Evolutionary conservation across 1,140 invertebrate species (phyloP).

Genomic region (Conopomorpha cramerella): DNA sequence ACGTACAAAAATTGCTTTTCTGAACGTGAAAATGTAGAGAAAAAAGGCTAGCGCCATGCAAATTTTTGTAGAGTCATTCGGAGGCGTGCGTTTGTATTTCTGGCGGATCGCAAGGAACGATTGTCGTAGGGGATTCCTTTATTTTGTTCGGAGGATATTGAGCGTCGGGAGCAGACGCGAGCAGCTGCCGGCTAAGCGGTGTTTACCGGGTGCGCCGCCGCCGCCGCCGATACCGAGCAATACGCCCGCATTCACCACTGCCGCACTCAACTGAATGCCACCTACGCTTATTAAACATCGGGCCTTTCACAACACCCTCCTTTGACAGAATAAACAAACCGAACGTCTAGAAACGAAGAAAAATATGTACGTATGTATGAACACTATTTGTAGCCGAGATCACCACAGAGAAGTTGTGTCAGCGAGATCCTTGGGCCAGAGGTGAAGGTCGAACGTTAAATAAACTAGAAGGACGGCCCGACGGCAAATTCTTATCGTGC

Average conservation of each 20-base stretch:
- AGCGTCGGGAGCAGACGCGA: constrained; percentile 48
- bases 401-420: too few species aligned
- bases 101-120: constrained; percentile 49
- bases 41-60: constrained; percentile 45
- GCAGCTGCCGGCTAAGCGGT: constrained; percentile 23
- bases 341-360: too few species aligned
- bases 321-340: too few species aligned
- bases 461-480: too few species aligned
- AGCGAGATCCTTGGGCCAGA: too few species aligned
- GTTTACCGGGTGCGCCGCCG: constrained; percentile 24
- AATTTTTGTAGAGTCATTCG: constrained; percentile 60
- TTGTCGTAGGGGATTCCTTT: constrained; percentile 49
- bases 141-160: constrained; percentile 55
- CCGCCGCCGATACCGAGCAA: constrained; percentile 14
- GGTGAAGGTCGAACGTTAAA: too few species aligned
- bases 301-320: too few species aligned
- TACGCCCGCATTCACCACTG: constrained; percentile 34
- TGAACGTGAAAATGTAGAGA: constrained; percentile 52
- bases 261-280: too few species aligned
- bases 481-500: too few species aligned
- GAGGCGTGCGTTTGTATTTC: constrained; percentile 55
- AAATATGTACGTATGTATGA: too few species aligned
- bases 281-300: too few species aligned
- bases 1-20: constrained; percentile 60
- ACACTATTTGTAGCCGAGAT: too few species aligned